Percentiles rank a stretch among this genome's conserved stretches.
phyloP scores from a whole-genome alignment of 2,797 vertebrate genomes.

The Pantherophis alleghaniensis region DNA sequence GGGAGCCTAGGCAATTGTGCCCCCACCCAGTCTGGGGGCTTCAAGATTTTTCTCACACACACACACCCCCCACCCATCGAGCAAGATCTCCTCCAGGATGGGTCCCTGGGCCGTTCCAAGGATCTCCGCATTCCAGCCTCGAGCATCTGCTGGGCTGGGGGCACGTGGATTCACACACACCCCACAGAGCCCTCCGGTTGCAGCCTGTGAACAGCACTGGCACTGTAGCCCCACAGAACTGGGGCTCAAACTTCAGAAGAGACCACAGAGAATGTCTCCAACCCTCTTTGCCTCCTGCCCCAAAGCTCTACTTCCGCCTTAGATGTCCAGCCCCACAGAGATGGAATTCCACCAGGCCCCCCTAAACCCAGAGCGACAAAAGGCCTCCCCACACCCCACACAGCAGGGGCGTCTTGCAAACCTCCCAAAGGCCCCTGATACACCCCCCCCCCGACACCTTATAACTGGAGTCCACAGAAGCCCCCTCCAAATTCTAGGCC shows the following conservation, averaged over 20 bases:
- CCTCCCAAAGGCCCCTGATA: neutral
- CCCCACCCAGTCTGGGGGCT: neutral
- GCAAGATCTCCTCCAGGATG: neutral
- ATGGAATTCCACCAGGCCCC: no score
- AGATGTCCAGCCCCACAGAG: neutral
- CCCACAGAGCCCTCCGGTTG: no score
- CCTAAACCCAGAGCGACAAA: accelerated
- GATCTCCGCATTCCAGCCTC: neutral
- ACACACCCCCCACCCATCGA: accelerated
- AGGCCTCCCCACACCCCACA: neutral
- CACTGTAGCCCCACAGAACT: neutral
- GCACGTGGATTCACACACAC: neutral
- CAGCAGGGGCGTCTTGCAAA: no score
- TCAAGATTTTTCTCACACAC: neutral
- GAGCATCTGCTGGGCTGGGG: neutral
- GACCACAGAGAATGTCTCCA: accelerated
- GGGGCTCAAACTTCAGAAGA: neutral
- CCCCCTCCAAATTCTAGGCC: neutral
- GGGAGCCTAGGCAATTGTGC: neutral
- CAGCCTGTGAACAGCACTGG: neutral
- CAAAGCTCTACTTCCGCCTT: neutral
- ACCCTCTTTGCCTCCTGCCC: neutral
- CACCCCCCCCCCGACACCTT: neutral
- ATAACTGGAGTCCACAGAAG: neutral
- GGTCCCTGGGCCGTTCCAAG: accelerated